Evolutionary conservation across 2,797 vertebrate genomes (phyloP).

Genomic region (Luscinia luscinia): DNA sequence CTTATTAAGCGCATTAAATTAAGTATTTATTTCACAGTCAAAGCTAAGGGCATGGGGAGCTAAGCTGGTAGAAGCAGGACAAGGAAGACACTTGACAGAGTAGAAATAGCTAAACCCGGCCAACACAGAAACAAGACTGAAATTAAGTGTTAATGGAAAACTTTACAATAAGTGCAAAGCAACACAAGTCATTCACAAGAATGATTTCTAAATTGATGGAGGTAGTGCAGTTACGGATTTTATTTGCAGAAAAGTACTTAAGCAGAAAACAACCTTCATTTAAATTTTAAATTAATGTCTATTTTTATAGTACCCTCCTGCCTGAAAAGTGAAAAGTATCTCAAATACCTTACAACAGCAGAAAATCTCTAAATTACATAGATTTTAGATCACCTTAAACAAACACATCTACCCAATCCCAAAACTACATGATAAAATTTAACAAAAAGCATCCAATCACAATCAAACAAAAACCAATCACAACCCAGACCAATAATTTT

Average conservation of each 20-base stretch:
- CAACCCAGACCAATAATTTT: background rate
- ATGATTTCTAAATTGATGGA: background rate
- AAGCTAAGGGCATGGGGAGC: background rate
- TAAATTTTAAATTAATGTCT: background rate
- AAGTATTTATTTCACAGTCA: background rate
- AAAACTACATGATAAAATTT: background rate
- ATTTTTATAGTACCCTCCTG: background rate
- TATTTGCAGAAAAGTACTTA: background rate
- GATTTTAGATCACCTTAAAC: background rate
- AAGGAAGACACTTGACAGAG: background rate
- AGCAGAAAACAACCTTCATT: background rate
- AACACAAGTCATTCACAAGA: background rate
- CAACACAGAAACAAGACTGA: background rate
- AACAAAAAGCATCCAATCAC: background rate
- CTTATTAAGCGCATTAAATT: background rate
- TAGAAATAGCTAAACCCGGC: background rate
- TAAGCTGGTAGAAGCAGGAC: background rate
- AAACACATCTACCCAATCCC: background rate
- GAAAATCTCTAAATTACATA: rapidly evolving
- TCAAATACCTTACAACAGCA: background rate
- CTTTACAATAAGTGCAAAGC: background rate
- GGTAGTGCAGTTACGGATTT: background rate
- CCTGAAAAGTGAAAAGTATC: background rate
- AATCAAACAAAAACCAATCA: background rate
- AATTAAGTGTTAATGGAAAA: background rate